Base-by-base conservation (phyloP, 2,797 vertebrate genomes). In the Peromyscus nudipes region DNA sequence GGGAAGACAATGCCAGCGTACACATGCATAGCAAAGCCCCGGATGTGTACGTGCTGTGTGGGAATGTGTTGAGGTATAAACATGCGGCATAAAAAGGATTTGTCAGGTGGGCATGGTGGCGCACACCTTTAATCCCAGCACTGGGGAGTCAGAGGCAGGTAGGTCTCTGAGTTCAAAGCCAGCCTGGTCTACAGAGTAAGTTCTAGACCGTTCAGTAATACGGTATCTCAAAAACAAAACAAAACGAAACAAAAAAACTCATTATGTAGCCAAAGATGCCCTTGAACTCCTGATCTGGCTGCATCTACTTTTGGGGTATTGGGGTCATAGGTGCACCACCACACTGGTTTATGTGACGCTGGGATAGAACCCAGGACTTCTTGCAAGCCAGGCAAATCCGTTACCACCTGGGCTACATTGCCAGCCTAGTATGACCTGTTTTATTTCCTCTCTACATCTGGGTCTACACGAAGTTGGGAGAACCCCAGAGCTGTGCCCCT, bases 401-500 rank as follows among this genome's bases (percentile, higher is more conserved):
- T n/a, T 71, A 10, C 49, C 62, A n/a, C 2, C 31, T 73, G 84
- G 34, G 31, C 62, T 46, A 6, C 65, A 52, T 13, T 7, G 31
- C n/a, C 67, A 75, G 34, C 25, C 55, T 21, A 40, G 65, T n/a
- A 11, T 27, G n/a, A 11, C n/a, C 69, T 6, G 2, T 29, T 34
- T 34, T 40, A 37, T n/a, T 27, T 19, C 37, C 12, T 88, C 76
- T 13, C 29, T 46, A 21, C 19, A 23, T 10, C 87, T 29, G 37
- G 13, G 64, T 14, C 69, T 46, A 57, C 46, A 49, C 1, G 40
- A 21, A 71, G 10, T 7, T 2, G 8, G n/a, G 12, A 67, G 10
- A 14, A 14, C 29, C 3, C 55, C 14, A 34, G 21, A 64, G 0
- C 11, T 80, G 4, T 16, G 49, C 34, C 34, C 0, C 67, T 0